Conservation (phyloP, 2,113 vertebrate species). For the Solea senegalensis region DNA sequence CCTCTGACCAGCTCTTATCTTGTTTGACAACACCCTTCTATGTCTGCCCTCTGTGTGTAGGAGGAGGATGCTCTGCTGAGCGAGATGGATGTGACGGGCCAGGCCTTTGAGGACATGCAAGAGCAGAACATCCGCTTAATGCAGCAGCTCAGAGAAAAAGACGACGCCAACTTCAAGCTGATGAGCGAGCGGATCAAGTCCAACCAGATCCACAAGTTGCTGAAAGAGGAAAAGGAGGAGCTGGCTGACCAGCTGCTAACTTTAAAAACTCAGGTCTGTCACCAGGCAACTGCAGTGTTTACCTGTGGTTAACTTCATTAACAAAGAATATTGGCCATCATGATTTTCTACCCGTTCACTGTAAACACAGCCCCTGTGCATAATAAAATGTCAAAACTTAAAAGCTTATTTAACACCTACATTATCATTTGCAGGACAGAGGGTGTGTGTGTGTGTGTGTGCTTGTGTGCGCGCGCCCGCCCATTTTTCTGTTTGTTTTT, state of each 20-base stretch:
- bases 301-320: neutral
- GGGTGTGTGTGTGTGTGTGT: too few species aligned
- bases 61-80: slow-evolving; percentile 96
- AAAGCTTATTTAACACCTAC: too few species aligned
- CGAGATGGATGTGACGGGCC: slow-evolving; percentile 98
- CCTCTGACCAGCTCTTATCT: fast-evolving
- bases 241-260: slow-evolving; percentile 94
- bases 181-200: slow-evolving; percentile 98
- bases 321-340: neutral
- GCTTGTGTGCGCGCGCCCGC: too few species aligned
- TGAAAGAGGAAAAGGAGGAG: slow-evolving; percentile 98
- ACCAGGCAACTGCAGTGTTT: neutral
- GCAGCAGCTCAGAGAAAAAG: slow-evolving; percentile 97
- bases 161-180: slow-evolving; percentile 97
- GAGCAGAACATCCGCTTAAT: slow-evolving; percentile 97
- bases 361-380: neutral
- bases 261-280: slow-evolving; percentile 92
- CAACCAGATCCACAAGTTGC: slow-evolving; percentile 97
- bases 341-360: neutral
- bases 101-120: slow-evolving; percentile 99
- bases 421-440: too few species aligned
- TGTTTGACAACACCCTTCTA: neutral
- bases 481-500: neutral
- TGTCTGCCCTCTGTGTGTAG: slow-evolving; percentile 64
- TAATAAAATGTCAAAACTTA: too few species aligned